These are phyloP conservation scores for Oceanodroma tethys DNA, from an alignment of 2,113 vertebrate species.

Conservation along the genomic window DNA sequence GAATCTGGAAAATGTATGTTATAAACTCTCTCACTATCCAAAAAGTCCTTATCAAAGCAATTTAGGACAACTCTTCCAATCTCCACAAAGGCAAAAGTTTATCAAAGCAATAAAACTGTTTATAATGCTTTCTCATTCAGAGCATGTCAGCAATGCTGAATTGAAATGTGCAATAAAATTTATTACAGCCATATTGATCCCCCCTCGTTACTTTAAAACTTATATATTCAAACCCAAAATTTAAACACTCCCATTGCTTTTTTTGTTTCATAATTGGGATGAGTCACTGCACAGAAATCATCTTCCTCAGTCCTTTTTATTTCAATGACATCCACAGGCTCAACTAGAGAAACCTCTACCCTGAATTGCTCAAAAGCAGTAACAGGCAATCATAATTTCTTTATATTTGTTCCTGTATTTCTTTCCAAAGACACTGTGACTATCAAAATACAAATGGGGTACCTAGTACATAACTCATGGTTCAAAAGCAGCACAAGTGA, in stretches of 20 bases:
- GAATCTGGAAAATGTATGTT: background rate
- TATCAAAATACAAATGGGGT: background rate
- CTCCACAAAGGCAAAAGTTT: background rate
- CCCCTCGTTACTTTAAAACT: background rate
- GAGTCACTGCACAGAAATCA: background rate
- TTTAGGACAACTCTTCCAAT: background rate
- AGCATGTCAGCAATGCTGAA: background rate
- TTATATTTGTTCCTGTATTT: background rate
- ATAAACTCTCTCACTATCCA: background rate
- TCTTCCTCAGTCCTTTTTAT: background rate
- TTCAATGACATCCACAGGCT: background rate
- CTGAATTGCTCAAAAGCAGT: background rate
- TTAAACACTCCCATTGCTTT: background rate
- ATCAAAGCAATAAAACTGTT: slow-evolving; percentile 18
- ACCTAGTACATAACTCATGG: background rate
- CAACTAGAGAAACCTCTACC: background rate
- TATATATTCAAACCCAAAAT: background rate
- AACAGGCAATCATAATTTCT: background rate
- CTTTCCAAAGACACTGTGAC: background rate
- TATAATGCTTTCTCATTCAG: background rate
- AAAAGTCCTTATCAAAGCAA: background rate
- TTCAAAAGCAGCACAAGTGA: background rate
- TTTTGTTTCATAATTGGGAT: background rate
- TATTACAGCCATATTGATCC: background rate
- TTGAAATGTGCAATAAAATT: slow-evolving; percentile 22